These are phyloP conservation scores for Anser cygnoides DNA, from an alignment of 2,113 vertebrate species.

Conservation along the genomic window DNA sequence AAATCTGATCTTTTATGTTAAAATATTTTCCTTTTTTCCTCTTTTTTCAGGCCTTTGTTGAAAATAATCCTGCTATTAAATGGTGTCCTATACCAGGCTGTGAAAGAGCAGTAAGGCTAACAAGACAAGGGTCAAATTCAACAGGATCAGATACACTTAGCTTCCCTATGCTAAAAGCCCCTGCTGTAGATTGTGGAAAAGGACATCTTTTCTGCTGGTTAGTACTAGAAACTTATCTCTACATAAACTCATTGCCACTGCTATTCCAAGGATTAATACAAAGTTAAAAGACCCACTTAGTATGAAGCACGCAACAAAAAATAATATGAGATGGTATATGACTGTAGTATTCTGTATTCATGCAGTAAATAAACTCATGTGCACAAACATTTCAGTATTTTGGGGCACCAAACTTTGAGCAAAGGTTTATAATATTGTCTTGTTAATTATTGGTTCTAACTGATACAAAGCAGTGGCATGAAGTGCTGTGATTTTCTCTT, in stretches of 20 bases:
- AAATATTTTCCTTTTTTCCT: conserved; percentile 23
- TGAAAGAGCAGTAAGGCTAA: conserved; percentile 94
- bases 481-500: not conserved
- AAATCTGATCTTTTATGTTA: not conserved
- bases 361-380: not conserved
- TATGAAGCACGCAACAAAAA: not conserved
- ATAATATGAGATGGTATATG: not conserved
- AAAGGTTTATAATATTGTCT: not conserved
- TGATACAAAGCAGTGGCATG: not conserved
- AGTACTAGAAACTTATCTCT: conserved; percentile 62
- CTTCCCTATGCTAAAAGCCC: conserved; percentile 91
- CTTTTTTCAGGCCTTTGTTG: conserved; percentile 91
- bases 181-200: conserved; percentile 97
- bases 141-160: conserved; percentile 86
- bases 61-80: conserved; percentile 97
- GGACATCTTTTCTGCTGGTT: conserved; percentile 98
- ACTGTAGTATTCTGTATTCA: not conserved
- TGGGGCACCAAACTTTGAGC: not conserved
- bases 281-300: not conserved
- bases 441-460: not conserved
- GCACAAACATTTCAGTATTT: not conserved
- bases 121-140: conserved; percentile 85
- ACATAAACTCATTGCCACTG: not conserved
- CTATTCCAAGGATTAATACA: not conserved
- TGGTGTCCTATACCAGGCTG: conserved; percentile 96